phyloP scores from a whole-genome alignment of 2,113 vertebrate genomes.

The Grantiella picta region DNA sequence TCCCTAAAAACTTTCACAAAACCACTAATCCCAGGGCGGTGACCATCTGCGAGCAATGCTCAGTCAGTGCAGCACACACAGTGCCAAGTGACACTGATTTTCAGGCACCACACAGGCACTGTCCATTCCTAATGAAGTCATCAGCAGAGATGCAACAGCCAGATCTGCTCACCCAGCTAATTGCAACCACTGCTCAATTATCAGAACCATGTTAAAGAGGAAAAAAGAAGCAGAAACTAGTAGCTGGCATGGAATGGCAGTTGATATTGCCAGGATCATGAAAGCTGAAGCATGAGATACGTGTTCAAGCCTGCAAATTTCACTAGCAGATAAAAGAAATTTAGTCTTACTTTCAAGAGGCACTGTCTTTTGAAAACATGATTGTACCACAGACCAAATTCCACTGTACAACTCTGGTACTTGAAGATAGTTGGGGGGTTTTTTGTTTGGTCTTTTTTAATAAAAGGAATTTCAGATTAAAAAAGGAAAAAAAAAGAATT shows the following conservation, averaged over 20 bases:
- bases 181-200: not conserved
- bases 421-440: too few species aligned
- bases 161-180: not conserved
- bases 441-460: not conserved
- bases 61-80: not conserved
- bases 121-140: constrained; percentile 16
- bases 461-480: not conserved
- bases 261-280: not conserved
- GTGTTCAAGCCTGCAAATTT: not conserved
- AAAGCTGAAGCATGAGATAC: not conserved
- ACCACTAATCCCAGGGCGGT: not conserved
- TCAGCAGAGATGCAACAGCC: not conserved
- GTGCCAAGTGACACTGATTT: not conserved
- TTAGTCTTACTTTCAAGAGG: not conserved
- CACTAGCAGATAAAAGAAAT: not conserved
- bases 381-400: not conserved
- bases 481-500: not conserved
- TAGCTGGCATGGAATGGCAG: not conserved
- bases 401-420: not conserved
- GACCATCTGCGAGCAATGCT: not conserved
- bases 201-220: not conserved
- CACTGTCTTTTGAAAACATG: not conserved
- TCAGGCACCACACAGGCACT: not conserved
- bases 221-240: not conserved
- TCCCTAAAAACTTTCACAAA: not conserved